A percentile compares a stretch with the other conserved stretches of the same genome.
phyloP scores from a whole-genome alignment of 23 tunicate genomes.

The Ciona savignyi region DNA sequence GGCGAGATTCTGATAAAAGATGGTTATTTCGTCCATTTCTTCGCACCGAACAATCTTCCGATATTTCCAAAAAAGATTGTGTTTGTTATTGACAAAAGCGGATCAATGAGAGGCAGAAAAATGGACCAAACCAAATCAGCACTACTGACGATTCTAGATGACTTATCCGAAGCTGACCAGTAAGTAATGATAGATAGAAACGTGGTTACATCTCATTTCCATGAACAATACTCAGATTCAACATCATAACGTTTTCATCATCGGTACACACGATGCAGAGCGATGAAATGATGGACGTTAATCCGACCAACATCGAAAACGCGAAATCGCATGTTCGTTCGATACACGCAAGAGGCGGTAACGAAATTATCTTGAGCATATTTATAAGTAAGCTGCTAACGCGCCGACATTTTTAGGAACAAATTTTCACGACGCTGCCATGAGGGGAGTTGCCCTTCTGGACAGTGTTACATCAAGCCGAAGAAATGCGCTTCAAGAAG shows the following conservation, averaged over 20 bases:
- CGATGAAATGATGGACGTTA: conserved; percentile 18
- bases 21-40: conserved; percentile 74
- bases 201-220: too few species aligned
- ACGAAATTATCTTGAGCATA: neutral
- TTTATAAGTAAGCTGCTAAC: conserved; percentile 2
- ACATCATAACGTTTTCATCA: conserved; percentile 34
- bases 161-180: conserved; percentile 39
- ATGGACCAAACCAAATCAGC: conserved; percentile 53
- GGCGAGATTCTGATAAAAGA: conserved; percentile 52
- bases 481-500: neutral
- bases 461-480: neutral
- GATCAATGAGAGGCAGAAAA: conserved; percentile 59
- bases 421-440: conserved; percentile 16
- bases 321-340: conserved; percentile 19
- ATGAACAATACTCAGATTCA: conserved; percentile 51
- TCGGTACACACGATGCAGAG: conserved; percentile 10
- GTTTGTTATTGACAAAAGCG: conserved; percentile 68
- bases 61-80: conserved; percentile 66
- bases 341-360: conserved; percentile 42
- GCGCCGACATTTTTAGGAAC: conserved; percentile 4
- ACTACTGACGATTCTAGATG: conserved; percentile 22
- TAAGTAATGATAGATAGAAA: too few species aligned
- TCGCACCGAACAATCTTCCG: conserved; percentile 58
- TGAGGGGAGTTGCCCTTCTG: conserved; percentile 6
- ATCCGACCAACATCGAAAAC: conserved; percentile 3